Percentiles rank a stretch among this genome's conserved stretches.
Conservation (phyloP, 2,113 vertebrate species). For the Sialia sialis region DNA sequence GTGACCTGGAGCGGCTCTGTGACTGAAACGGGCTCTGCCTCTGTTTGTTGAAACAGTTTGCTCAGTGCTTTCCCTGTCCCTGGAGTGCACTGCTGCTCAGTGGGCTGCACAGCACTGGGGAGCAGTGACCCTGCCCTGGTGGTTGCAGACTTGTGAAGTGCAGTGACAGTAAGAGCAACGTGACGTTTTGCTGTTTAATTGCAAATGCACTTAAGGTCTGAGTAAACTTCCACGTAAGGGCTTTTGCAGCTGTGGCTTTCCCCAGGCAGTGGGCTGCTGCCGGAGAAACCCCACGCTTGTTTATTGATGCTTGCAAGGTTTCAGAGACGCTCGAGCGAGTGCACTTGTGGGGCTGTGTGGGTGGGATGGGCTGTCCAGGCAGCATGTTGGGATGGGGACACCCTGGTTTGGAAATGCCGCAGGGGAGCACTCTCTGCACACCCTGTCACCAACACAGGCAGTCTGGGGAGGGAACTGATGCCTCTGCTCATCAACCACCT, state of each 20-base stretch:
- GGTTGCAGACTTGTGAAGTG: background rate
- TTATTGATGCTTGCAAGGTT: constrained; percentile 16
- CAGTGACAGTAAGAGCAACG: background rate
- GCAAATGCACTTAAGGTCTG: background rate
- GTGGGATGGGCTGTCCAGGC: background rate
- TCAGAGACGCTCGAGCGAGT: background rate
- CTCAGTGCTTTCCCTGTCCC: background rate
- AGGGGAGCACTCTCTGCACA: background rate
- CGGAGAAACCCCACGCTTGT: background rate
- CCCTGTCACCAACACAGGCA: accelerated
- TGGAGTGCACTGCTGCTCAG: background rate
- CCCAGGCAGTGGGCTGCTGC: background rate
- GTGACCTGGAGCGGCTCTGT: background rate
- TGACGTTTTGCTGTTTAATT: background rate
- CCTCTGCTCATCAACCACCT: background rate
- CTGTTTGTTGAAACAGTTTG: background rate
- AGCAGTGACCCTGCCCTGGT: background rate
- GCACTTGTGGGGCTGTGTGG: background rate
- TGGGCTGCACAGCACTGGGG: background rate
- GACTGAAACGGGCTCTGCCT: background rate
- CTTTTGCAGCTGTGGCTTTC: constrained; percentile 24
- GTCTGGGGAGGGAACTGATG: background rate
- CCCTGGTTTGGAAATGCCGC: background rate
- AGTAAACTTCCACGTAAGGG: background rate
- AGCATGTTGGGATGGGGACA: background rate